Percentiles rank a stretch among this genome's conserved stretches.
Evolutionary conservation across 1,140 invertebrate genomes (phyloP).

Genomic region (Heliothis virescens): DNA sequence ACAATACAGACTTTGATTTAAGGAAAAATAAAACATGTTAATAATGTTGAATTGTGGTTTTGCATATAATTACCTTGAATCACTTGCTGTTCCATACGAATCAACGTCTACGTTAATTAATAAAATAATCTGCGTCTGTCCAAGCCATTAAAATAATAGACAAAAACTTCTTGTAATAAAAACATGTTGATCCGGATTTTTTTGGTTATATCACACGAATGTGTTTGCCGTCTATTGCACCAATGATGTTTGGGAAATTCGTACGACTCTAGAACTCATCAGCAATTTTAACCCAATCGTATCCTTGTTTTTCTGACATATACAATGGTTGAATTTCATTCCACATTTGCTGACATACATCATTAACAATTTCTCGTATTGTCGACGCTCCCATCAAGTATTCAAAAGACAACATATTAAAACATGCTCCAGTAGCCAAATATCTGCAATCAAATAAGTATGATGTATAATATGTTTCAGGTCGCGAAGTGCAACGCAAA

Average conservation of each 20-base stretch:
- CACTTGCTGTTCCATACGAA: no score
- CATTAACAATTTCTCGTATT: slow-evolving; percentile 49
- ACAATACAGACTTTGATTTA: no score
- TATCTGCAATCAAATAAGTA: slow-evolving; percentile 56
- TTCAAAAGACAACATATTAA: slow-evolving; percentile 49
- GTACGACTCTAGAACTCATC: slow-evolving; percentile 65
- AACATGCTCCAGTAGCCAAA: slow-evolving; percentile 48
- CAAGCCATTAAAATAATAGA: no score
- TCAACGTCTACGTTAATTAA: no score
- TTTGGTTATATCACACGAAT: no score
- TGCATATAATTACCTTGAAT: no score
- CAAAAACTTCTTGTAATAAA: no score
- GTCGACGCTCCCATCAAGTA: slow-evolving; percentile 51
- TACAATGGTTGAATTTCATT: slow-evolving; percentile 47
- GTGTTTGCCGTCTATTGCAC: no score
- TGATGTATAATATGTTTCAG: slow-evolving; percentile 53
- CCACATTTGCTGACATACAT: slow-evolving; percentile 54
- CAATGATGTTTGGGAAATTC: slow-evolving; percentile 78
- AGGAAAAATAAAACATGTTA: no score
- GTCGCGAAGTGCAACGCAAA: neutral
- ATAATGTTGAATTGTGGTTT: no score
- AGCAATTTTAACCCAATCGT: slow-evolving; percentile 53
- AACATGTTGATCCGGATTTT: no score
- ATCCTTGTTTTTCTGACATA: slow-evolving; percentile 44
- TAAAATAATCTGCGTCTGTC: no score